Base-by-base conservation (phyloP, 2,888 invertebrate species). In the Platycheirus rosarum region DNA sequence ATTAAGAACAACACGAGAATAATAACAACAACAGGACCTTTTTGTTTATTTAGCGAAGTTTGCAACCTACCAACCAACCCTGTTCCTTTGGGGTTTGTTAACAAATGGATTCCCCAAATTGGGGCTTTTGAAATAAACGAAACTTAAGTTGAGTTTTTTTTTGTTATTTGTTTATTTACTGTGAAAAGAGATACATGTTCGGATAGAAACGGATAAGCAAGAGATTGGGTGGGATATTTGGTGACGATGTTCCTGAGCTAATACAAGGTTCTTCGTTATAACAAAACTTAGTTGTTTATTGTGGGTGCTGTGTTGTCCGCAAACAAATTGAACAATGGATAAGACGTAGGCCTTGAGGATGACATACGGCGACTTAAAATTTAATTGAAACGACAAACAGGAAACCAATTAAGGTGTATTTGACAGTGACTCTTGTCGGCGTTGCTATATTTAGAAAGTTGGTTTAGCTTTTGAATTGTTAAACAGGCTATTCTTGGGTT, bases 1-100 rank as follows among this genome's bases (percentile, higher is more conserved):
- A 73, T 74, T 62, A 68, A 42, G 62, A 68, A 42, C 32, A 62
- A 48, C 62, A 40, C n/a, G 20, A 13, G 53, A 53, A 53, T 53
- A 53, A 7, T 32, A 32, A 32, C 29, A 32, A 32, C 1, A 53
- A n/a, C 20, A 53, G 3, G 35, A 32, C 32, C 7, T 35, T 51
- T 35, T 5, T 53, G 53, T 53, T 35, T 53, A 18, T 46, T 53
- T 53, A 16, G 32, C 32, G 18, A 20, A 20, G 35, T 35, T 53
- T 3, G 8, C 7, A 51, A 3, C 8, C 14, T 29, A 1, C 14
- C 23, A 26, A 14, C 26, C 48, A 48, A 14, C 49, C 14, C 1
- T 48, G 1, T 0, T 13, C 13, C 26, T n/a, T 18, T 35, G 7
- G n/a, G 14, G 5, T 2, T 53, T 35, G 3, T 53, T 18, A 8